Evolutionary conservation across 2,113 vertebrate species (phyloP).

Genomic region (Oenanthe oenanthe): DNA sequence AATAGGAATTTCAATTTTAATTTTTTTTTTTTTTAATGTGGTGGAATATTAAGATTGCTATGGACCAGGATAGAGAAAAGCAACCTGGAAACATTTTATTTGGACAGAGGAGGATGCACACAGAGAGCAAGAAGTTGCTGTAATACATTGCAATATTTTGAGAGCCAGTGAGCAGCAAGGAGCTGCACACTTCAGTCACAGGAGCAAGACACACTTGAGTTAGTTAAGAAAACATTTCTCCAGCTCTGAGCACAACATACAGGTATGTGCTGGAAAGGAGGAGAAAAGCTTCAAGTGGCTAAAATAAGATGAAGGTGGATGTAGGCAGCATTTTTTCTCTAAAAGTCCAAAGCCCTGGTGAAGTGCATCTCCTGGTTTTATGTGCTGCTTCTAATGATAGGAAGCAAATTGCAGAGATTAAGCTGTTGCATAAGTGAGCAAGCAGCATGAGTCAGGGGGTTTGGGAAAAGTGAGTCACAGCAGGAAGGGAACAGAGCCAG

Average conservation of each 20-base stretch:
- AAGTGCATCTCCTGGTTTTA: slow-evolving; percentile 48
- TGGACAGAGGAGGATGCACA: neutral
- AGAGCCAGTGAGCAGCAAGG: neutral
- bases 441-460: slow-evolving; percentile 80
- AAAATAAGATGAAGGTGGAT: neutral
- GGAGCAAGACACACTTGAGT: neutral
- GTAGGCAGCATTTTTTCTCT: neutral
- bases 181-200: neutral
- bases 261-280: neutral
- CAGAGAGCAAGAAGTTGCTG: neutral
- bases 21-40: neutral
- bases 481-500: slow-evolving; percentile 49
- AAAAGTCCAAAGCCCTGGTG: neutral
- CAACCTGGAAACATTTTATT: neutral
- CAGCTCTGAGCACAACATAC: neutral
- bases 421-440: slow-evolving; percentile 77
- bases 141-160: neutral
- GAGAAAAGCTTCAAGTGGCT: neutral
- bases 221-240: neutral
- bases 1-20: neutral
- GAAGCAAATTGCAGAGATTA: slow-evolving; percentile 77
- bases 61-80: neutral
- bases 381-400: slow-evolving; percentile 67
- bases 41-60: neutral
- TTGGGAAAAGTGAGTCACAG: slow-evolving; percentile 81